Conservation (phyloP, 2,797 vertebrate genomes). For the Phrynocephalus vlangalii region DNA sequence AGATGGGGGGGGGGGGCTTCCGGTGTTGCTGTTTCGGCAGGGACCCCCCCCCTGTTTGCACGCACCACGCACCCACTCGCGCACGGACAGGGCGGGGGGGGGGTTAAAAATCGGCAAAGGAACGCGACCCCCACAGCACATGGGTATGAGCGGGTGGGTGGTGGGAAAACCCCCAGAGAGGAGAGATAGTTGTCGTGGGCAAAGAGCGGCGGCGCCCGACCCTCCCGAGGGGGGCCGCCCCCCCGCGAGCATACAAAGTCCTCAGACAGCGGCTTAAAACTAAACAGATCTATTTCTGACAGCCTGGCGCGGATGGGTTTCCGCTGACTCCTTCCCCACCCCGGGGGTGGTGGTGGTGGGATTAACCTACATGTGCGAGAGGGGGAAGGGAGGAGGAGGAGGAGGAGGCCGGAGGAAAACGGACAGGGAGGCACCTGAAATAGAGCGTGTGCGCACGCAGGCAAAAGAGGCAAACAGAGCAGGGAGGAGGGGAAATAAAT, state of each 20-base stretch:
- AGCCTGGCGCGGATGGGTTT: rapidly evolving
- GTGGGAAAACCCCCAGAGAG: too few relatives aligned
- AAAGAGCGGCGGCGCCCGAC: rapidly evolving
- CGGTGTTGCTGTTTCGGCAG: not conserved
- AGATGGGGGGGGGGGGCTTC: rapidly evolving
- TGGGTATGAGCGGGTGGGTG: too few relatives aligned
- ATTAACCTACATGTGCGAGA: conserved; percentile 12
- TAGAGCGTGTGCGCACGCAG: not conserved
- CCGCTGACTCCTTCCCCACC: not conserved
- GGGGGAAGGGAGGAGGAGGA: not conserved
- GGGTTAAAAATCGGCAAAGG: not conserved
- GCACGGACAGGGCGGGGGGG: too few relatives aligned
- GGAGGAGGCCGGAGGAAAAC: not conserved
- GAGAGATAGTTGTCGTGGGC: too few relatives aligned
- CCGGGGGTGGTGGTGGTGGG: conserved; percentile 4
- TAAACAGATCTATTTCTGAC: not conserved
- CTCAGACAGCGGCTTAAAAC: not conserved
- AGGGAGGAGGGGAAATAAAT: too few relatives aligned
- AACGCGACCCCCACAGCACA: not conserved
- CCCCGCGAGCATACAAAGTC: not conserved
- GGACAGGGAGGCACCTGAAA: not conserved
- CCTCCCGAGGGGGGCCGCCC: not conserved
- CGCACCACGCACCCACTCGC: too few relatives aligned
- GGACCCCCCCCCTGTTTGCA: not conserved
- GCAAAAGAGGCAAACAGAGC: not conserved